Conservation (phyloP, 1,140 invertebrate genomes). For the Diuraphis noxia region DNA sequence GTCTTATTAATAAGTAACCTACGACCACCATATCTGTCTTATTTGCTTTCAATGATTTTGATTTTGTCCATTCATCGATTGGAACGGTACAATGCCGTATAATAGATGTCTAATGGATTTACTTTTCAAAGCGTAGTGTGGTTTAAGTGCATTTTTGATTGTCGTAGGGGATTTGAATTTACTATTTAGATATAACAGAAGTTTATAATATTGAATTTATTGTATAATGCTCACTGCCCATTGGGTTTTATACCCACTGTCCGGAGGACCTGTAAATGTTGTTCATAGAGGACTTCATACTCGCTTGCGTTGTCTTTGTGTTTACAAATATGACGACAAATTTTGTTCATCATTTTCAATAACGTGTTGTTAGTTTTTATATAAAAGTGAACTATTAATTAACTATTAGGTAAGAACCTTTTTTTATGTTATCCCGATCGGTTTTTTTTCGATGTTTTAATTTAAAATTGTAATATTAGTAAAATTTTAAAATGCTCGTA, state of each 20-base stretch:
- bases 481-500: too few species aligned
- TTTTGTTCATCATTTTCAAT: too few species aligned
- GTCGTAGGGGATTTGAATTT: background rate
- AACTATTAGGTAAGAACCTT: too few species aligned
- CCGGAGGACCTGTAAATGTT: background rate
- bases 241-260: background rate
- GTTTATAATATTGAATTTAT: background rate
- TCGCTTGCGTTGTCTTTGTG: too few species aligned
- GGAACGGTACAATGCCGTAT: background rate
- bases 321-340: too few species aligned
- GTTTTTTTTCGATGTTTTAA: too few species aligned
- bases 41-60: constrained; percentile 2
- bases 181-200: background rate
- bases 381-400: too few species aligned
- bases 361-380: too few species aligned
- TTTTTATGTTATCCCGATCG: too few species aligned
- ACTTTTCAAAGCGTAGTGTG: background rate
- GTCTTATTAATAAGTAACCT: background rate
- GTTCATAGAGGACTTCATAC: too few species aligned
- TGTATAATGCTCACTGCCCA: background rate
- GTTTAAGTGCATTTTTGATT: background rate
- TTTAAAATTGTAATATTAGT: too few species aligned
- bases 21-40: background rate
- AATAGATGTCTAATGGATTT: background rate
- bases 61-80: background rate